Evolutionary conservation across 2,113 vertebrate species (phyloP).

Genomic region (Callopanchax toddi): DNA sequence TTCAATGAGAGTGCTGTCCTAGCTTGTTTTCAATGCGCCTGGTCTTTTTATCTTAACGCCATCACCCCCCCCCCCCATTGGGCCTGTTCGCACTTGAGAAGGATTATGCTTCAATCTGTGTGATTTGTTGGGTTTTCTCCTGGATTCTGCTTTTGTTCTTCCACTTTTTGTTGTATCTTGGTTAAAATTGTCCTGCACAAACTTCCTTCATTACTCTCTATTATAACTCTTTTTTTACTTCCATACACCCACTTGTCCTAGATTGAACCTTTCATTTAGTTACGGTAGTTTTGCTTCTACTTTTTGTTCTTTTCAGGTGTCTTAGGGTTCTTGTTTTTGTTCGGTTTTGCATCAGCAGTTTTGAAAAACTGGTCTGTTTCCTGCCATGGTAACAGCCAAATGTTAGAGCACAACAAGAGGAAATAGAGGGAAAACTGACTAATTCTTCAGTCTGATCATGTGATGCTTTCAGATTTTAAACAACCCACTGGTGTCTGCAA

Average conservation of each 20-base stretch:
- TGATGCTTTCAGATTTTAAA: too few species aligned
- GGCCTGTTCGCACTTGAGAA: constrained; percentile 55
- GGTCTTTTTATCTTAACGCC: constrained; percentile 50
- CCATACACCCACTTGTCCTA: constrained; percentile 11
- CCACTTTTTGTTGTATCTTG: constrained; percentile 12
- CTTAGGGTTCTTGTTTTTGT: too few species aligned
- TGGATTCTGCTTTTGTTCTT: constrained; percentile 22
- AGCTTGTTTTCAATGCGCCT: constrained; percentile 59
- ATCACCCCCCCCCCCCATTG: constrained; percentile 25
- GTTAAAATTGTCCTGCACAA: constrained; percentile 6
- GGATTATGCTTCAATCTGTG: constrained; percentile 51
- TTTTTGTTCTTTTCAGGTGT: neutral
- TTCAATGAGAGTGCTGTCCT: constrained; percentile 44
- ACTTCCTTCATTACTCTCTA: neutral
- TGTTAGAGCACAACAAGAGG: too few species aligned
- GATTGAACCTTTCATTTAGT: neutral
- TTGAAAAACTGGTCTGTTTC: neutral
- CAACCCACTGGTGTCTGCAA: too few species aligned
- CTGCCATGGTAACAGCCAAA: too few species aligned
- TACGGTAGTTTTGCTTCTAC: too few species aligned
- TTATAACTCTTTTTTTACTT: too few species aligned
- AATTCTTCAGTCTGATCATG: too few species aligned
- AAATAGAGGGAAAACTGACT: too few species aligned
- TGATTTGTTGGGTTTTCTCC: constrained; percentile 25
- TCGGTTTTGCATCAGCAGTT: too few species aligned